phyloP scores from a whole-genome alignment of 2,113 vertebrate species.

The Ovis aries region DNA sequence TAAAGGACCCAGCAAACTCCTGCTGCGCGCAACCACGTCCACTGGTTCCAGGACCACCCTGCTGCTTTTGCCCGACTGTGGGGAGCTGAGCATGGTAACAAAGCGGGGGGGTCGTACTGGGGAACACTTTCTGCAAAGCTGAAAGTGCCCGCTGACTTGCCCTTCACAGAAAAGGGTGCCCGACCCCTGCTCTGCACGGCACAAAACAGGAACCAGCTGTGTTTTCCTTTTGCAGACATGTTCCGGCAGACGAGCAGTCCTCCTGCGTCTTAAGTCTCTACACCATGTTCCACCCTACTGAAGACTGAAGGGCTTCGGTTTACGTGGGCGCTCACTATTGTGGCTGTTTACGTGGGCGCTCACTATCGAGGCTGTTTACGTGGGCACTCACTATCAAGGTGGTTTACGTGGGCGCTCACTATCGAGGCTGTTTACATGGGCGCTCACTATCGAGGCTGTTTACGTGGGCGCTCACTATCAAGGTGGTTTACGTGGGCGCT shows the following conservation, averaged over 20 bases:
- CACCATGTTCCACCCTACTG: too few species aligned
- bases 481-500: too few species aligned
- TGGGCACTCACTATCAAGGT: too few species aligned
- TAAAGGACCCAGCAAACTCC: not conserved
- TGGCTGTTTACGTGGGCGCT: too few species aligned
- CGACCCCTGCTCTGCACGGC: not conserved
- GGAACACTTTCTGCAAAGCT: not conserved
- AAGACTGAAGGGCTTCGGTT: not conserved
- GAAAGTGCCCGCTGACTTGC: not conserved
- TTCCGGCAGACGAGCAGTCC: accelerated
- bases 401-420: too few species aligned
- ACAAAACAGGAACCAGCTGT: not conserved
- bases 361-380: too few species aligned
- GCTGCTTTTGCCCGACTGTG: accelerated
- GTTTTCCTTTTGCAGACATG: accelerated
- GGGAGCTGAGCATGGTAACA: not conserved
- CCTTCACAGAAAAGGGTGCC: not conserved
- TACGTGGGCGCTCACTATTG: too few species aligned
- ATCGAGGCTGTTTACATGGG: too few species aligned
- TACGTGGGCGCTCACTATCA: too few species aligned
- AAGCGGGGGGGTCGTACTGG: not conserved
- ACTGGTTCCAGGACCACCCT: not conserved
- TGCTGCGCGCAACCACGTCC: accelerated
- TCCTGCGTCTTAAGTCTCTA: not conserved
- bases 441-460: too few species aligned